Percentiles rank a stretch among this genome's conserved stretches.
These are phyloP conservation scores for Apamea sordens DNA, from an alignment of 2,888 invertebrate species.

Conservation along the genomic window DNA sequence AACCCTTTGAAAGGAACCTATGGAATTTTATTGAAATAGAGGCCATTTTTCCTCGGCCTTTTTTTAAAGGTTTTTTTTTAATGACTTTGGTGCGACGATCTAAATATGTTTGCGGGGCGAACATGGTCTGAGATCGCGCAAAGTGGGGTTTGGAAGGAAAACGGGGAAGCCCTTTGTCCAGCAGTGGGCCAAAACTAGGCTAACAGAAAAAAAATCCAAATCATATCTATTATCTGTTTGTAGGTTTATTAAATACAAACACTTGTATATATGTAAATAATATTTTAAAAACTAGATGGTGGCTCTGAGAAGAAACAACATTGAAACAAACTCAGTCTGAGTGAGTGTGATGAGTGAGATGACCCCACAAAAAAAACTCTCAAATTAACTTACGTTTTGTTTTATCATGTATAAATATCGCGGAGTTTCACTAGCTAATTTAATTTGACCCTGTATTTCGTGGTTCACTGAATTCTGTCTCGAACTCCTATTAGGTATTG, in stretches of 20 bases:
- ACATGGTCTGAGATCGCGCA: background rate
- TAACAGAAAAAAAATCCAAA: background rate
- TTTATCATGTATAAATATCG: too few relatives aligned
- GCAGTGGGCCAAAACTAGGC: too few relatives aligned
- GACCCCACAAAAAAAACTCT: too few relatives aligned
- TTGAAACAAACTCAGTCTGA: too few relatives aligned
- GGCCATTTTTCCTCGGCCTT: background rate
- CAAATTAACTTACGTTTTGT: too few relatives aligned
- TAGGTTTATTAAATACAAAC: background rate
- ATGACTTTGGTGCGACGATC: background rate
- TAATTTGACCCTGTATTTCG: slow-evolving; percentile 2
- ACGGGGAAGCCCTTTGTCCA: background rate
- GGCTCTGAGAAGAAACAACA: background rate
- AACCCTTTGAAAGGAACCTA: slow-evolving; percentile 32
- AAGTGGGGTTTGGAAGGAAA: background rate
- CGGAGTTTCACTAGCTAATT: too few relatives aligned
- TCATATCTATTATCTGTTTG: background rate
- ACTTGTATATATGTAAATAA: background rate
- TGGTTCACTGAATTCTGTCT: slow-evolving; percentile 49
- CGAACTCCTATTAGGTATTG: slow-evolving; percentile 31
- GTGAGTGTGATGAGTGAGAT: too few relatives aligned
- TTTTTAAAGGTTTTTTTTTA: background rate
- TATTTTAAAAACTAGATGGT: too few relatives aligned
- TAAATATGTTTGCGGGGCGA: background rate
- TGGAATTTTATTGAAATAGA: slow-evolving; percentile 26